These are phyloP conservation scores for Ophion slaviceki DNA, from an alignment of 2,888 invertebrate genomes.

Conservation along the genomic window DNA sequence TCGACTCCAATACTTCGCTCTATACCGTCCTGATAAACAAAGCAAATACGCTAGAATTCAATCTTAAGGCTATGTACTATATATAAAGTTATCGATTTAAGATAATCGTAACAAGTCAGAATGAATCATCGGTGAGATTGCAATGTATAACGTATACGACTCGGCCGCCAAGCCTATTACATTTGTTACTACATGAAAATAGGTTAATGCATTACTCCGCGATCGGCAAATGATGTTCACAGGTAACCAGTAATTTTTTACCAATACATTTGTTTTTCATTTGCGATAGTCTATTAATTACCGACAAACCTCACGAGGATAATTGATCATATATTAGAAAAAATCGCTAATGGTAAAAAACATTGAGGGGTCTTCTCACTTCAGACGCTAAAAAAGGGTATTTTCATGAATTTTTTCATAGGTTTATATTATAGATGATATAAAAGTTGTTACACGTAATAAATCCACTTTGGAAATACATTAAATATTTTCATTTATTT, in stretches of 20 bases:
- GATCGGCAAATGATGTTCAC: neutral
- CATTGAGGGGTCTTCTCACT: no score
- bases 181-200: neutral
- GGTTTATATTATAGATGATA: no score
- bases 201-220: conserved; percentile 11
- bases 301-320: neutral
- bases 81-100: conserved; percentile 19
- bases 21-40: neutral
- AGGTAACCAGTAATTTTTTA: neutral
- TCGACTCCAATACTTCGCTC: neutral
- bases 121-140: conserved; percentile 18
- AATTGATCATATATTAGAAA: no score
- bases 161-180: neutral
- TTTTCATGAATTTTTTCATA: no score
- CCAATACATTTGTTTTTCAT: neutral
- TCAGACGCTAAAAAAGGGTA: no score
- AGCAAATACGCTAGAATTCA: conserved; percentile 3
- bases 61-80: conserved; percentile 1
- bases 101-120: neutral
- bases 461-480: no score
- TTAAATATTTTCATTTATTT: no score
- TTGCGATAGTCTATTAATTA: neutral
- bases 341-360: no score
- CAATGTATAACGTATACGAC: neutral
- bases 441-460: no score